Evolutionary conservation across 2,797 vertebrate species (phyloP), one percentile per base, ranked within the genome.

Genomic region (Fratercula arctica): DNA sequence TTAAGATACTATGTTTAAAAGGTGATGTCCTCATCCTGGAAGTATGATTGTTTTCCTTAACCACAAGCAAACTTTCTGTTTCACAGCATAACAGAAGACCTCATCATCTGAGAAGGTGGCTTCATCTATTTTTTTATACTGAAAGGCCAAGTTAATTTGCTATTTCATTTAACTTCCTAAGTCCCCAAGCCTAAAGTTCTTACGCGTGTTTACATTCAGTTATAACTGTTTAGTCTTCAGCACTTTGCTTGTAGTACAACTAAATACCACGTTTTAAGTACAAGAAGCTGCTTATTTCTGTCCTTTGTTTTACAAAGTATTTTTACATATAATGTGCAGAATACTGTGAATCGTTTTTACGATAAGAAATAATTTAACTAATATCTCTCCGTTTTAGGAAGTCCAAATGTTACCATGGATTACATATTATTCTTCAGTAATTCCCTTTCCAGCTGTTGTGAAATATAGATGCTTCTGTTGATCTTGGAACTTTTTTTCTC

Each of bases 11-110:
- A 13, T 33, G 18, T 90, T 92, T 54, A 72, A 84, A 91, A 85
- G 57, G 25, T 2, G 17, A 70, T n/a, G 6, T 33, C n/a, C 9
- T 78, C 33, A 59, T 85, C 72, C 37, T 81, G 21, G 31, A 88
- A 63, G 6, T 78, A 84, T 28, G 24, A 56, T 9, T 88, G 16
- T 50, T 88, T 73, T 86, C 77, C 60, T 86, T 88, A 93, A 79
- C 63, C 73, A 66, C 29, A 96, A 74, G 31, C 24, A 88, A 90
- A 82, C 45, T 80, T 46, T 90, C 45, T 89, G 26, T 95, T 96
- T 91, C 83, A 74, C 74, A 96, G 89, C 1, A 1, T 56, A 69
- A 61, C 64, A 70, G 87, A 93, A 90, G 73, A 89, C 6, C 4
- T 67, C 35, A 43, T 53, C 67, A 53, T 4, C 29, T 28, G 19